Base-by-base conservation (phyloP, 2,888 invertebrate species). In the Xanthia icteritia region DNA sequence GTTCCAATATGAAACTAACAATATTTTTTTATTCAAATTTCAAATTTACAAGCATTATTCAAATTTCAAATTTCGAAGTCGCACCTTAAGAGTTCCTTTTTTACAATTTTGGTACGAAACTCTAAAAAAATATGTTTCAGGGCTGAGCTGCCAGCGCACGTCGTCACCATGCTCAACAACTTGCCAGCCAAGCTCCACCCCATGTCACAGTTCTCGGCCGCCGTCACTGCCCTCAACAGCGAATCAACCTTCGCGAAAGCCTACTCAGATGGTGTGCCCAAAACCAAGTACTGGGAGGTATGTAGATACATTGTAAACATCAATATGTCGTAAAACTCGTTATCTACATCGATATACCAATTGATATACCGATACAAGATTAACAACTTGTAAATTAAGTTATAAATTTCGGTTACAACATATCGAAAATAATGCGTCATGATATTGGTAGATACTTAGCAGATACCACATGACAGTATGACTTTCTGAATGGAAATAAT, bases 121-220 rank as follows among this genome's bases (percentile, higher is more conserved):
- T 5, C 5, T 20, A 68, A 58, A 68, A 36, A 39, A 1, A 0
- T 20, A 56, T 36, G 11, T 68, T 68, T 68, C 77, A 98, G 99
- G 91, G 99, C 99, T n/a, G 98, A 98, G 89, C 96, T 99, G 27
- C 99, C 99, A 13, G 97, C 98, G 45, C 99, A 99, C 94, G 98
- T 99, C n/a, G 99, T 99, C 73, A 98, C 98, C 68, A 98, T 99
- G 97, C 97, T 99, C 90, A 99, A 99, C 97, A 98, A 98, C 95
- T 98, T 99, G 96, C 99, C 99, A 27, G 97, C 97, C 90, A 97
- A 97, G 90, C 97, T 99, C 77, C 99, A 99, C 93, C 99, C 99
- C 2, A 99, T 99, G 99, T 98, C 99, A 0, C 99, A 99, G 96
- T 98, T 99, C 93, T 98, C 98, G 45, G 98, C 99, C 2, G 99